Conservation (phyloP, 2,113 vertebrate species). For the Chionodraco myersi region DNA sequence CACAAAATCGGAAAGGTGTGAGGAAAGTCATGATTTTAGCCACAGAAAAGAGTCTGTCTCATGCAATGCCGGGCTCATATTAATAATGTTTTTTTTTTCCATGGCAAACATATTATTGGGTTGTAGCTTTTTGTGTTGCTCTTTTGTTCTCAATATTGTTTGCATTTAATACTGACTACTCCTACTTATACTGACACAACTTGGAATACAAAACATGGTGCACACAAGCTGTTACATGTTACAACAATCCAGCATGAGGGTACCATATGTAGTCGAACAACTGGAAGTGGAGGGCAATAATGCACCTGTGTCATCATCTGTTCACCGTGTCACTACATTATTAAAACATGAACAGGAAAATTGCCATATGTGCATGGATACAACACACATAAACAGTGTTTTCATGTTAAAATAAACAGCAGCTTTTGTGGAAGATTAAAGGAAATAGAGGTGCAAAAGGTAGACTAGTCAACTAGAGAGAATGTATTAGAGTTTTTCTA, state of each 20-base stretch:
- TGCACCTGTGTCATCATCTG: constrained; percentile 25
- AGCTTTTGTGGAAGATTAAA: too few relatives aligned
- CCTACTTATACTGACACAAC: background rate
- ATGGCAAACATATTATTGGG: background rate
- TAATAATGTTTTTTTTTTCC: background rate
- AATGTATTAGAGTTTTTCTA: too few relatives aligned
- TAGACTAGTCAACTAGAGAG: too few relatives aligned
- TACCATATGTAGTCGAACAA: constrained; percentile 12
- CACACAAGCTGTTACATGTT: constrained; percentile 17
- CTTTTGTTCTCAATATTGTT: background rate
- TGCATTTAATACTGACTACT: background rate
- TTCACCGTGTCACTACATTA: constrained; percentile 23
- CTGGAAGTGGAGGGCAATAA: constrained; percentile 11
- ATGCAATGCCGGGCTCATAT: background rate
- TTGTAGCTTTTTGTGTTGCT: background rate
- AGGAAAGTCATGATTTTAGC: background rate
- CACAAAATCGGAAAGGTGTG: background rate
- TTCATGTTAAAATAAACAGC: too few relatives aligned
- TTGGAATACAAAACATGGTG: background rate
- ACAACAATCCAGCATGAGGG: constrained; percentile 3
- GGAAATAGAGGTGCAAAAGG: too few relatives aligned
- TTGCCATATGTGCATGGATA: constrained; percentile 25
- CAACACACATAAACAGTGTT: background rate
- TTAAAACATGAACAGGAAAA: constrained; percentile 32
- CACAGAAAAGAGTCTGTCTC: background rate